phyloP scores from a whole-genome alignment of 35 echinoderm and acorn worm genomes.

The Nesometra sesokonis region DNA sequence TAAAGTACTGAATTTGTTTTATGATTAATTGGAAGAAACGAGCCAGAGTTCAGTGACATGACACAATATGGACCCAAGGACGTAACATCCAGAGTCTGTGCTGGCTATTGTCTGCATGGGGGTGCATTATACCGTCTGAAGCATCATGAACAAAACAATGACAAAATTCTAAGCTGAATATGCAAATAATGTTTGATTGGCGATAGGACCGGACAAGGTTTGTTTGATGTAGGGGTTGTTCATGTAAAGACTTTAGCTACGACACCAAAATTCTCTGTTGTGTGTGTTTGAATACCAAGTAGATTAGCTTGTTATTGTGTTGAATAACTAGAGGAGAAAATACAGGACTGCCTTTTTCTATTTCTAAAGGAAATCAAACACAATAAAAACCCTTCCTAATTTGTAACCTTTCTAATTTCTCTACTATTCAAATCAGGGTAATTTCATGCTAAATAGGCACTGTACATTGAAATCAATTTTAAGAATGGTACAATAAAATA shows the following conservation, averaged over 20 bases:
- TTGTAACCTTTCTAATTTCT: neutral
- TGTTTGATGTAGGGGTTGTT: neutral
- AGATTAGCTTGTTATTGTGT: neutral
- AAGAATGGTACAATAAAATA: too few species aligned
- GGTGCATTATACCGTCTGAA: neutral
- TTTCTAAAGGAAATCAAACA: too few species aligned
- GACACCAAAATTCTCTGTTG: too few species aligned
- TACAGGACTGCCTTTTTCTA: neutral
- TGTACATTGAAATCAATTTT: too few species aligned
- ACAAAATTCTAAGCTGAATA: neutral
- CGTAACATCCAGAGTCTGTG: neutral
- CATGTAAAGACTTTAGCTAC: neutral
- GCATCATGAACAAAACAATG: neutral
- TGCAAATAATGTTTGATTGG: neutral
- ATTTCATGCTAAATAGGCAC: neutral
- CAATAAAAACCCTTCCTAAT: too few species aligned
- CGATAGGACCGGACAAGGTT: neutral
- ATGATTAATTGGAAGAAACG: neutral
- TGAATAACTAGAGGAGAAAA: neutral
- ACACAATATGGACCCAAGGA: neutral
- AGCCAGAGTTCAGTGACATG: neutral
- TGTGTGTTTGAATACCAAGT: neutral
- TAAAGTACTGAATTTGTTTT: neutral
- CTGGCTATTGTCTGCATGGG: neutral
- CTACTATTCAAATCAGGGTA: neutral